Evolutionary conservation across 2,888 invertebrate genomes (phyloP), one percentile per base, ranked within the genome.

Genomic region (Timema cristinae): DNA sequence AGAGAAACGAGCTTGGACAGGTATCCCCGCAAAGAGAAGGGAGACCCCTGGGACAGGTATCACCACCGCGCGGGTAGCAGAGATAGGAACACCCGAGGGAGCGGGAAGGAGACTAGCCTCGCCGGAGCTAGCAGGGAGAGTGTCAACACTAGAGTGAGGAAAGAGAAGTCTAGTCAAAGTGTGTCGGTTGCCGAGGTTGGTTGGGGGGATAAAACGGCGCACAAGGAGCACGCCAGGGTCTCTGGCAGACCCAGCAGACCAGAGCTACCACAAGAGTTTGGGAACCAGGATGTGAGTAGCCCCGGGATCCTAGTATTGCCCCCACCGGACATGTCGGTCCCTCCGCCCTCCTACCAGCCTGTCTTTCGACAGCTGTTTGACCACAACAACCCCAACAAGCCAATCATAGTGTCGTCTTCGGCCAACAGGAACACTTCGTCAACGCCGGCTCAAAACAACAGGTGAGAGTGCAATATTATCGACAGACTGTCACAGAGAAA

Each of bases 331-430:
- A 32, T 32, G 32, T 32, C 32, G 32, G 32, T 32, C 32, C 32
- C 32, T 32, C 32, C 32, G 32, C 32, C 32, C 32, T 32, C 32
- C 32, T 32, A 32, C 32, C 71, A 71, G 56, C 71, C 50, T 13
- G 77, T 71, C 80, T 82, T 69, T 84, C 85, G 86, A 77, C 86
- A 85, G 15, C 80, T 89, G 7, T 89, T 85, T 76, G 88, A 89
- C 81, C 89, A 87, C 1, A 86, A 86, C 76, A 89, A 89, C 81
- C 89, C 89, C 1, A 87, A 87, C 73, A 91, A 89, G 82, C 91
- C 91, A 32, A 92, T 92, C 75, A 86, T 91, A 76, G 87, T 91
- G 32, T 69, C 87, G 77, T 82, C 85, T 49, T 80, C 83, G 9
- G 83, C 66, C n/a, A 66, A 63, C n/a, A 52, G 56, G 48, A 32